These are phyloP conservation scores for Chrysodeixis includens DNA, from an alignment of 2,888 invertebrate species.

Conservation along the genomic window DNA sequence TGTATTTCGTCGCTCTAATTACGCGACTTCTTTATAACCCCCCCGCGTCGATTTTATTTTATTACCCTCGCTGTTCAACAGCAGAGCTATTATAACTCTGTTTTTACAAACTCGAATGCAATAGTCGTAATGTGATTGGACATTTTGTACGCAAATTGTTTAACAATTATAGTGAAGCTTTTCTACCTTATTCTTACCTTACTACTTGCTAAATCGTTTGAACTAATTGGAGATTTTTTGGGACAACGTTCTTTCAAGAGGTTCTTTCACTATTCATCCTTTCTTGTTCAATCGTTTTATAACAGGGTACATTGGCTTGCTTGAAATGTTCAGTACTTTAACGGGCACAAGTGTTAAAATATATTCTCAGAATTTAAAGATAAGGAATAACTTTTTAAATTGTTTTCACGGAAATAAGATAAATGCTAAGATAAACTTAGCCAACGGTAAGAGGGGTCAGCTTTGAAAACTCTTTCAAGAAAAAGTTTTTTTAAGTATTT, in stretches of 20 bases:
- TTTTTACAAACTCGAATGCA: constrained; percentile 41
- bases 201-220: constrained; percentile 16
- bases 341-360: constrained; percentile 57
- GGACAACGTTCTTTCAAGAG: constrained; percentile 8
- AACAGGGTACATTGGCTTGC: constrained; percentile 22
- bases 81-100: constrained; percentile 53
- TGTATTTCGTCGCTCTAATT: constrained; percentile 71
- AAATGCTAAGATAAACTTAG: constrained; percentile 79
- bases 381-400: constrained; percentile 73
- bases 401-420: constrained; percentile 84
- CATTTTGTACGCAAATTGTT: constrained; percentile 35
- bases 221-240: constrained; percentile 17
- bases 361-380: constrained; percentile 76
- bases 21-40: constrained; percentile 64
- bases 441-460: constrained; percentile 64
- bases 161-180: constrained; percentile 16
- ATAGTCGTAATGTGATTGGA: constrained; percentile 35
- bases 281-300: constrained; percentile 20
- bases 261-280: constrained; percentile 5
- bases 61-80: constrained; percentile 63
- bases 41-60: constrained; percentile 78
- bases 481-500: constrained; percentile 53
- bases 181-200: constrained; percentile 16
- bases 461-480: constrained; percentile 67
- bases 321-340: constrained; percentile 50